Conservation (phyloP, 2,888 invertebrate species). For the Chromoteleia sp. region DNA sequence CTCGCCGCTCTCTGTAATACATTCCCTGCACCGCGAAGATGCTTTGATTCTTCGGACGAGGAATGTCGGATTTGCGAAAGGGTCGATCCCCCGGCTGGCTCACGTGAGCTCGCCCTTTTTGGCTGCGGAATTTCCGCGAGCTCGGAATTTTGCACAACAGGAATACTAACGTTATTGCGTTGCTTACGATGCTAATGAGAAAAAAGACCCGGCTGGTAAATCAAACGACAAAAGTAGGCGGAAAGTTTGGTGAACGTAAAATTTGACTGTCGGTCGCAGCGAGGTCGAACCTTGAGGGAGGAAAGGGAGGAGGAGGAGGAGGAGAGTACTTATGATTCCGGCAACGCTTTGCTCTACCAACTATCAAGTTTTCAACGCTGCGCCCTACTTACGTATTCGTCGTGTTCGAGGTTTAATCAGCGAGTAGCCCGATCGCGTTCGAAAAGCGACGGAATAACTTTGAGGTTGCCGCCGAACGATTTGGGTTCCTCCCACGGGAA, state of each 20-base stretch:
- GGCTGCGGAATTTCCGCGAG: constrained; percentile 14
- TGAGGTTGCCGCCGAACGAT: constrained; percentile 63
- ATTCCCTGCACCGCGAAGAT: constrained; percentile 12
- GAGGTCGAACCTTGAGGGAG: too few relatives aligned
- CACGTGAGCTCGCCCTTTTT: constrained; percentile 17
- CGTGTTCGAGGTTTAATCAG: constrained; percentile 81
- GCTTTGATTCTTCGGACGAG: constrained; percentile 40
- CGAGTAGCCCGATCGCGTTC: constrained; percentile 75
- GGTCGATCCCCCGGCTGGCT: constrained; percentile 8
- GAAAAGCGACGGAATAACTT: constrained; percentile 71
- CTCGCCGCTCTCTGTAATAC: not conserved
- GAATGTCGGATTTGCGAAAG: constrained; percentile 48
- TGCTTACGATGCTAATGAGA: constrained; percentile 4
- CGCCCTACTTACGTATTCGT: constrained; percentile 76
- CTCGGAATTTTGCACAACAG: constrained; percentile 5
- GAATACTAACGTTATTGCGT: constrained; percentile 39
- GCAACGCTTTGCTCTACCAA: constrained; percentile 62
- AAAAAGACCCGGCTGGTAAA: constrained; percentile 8
- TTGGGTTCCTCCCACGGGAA: constrained; percentile 45
- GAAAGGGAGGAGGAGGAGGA: constrained; percentile 2
- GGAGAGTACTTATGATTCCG: constrained; percentile 76
- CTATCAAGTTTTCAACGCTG: constrained; percentile 71
- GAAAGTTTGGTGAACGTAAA: constrained; percentile 14
- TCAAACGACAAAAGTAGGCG: constrained; percentile 17
- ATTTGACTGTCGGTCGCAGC: constrained; percentile 59